Percentiles rank a stretch among this genome's conserved stretches.
phyloP scores from a whole-genome alignment of 2,888 invertebrate species.

The Zootermopsis nevadensis region DNA sequence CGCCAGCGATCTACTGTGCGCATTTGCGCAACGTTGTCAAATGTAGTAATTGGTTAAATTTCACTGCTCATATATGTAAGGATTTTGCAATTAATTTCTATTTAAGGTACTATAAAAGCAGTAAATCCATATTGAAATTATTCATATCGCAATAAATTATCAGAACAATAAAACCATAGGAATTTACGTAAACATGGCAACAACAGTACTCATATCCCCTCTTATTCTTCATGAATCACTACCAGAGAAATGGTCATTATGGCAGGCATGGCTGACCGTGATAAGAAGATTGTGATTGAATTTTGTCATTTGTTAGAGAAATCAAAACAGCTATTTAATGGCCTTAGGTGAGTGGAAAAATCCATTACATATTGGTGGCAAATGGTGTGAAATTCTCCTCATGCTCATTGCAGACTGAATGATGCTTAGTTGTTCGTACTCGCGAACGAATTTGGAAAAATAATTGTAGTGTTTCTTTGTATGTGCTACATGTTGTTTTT shows the following conservation, averaged over 20 bases:
- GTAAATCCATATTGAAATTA: background rate
- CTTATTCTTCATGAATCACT: conserved; percentile 47
- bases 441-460: conserved; percentile 25
- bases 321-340: conserved; percentile 97
- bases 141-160: background rate
- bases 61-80: background rate
- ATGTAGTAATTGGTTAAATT: background rate
- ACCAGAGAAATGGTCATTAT: conserved; percentile 68
- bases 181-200: conserved; percentile 40
- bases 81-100: background rate
- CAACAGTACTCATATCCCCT: conserved; percentile 31
- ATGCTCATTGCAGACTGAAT: background rate
- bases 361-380: background rate
- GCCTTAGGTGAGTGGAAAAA: conserved; percentile 77
- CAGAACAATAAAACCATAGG: background rate
- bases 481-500: background rate
- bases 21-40: conserved; percentile 28
- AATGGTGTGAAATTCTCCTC: background rate
- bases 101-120: background rate
- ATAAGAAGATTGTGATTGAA: conserved; percentile 92
- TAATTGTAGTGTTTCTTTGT: background rate
- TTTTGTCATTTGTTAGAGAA: conserved; percentile 97
- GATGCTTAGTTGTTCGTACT: conserved; percentile 32
- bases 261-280: conserved; percentile 87
- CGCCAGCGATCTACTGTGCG: background rate